A percentile compares a stretch with the other conserved stretches of the same genome.
Conservation (phyloP, 2,113 vertebrate species). For the Tupaia tana region DNA sequence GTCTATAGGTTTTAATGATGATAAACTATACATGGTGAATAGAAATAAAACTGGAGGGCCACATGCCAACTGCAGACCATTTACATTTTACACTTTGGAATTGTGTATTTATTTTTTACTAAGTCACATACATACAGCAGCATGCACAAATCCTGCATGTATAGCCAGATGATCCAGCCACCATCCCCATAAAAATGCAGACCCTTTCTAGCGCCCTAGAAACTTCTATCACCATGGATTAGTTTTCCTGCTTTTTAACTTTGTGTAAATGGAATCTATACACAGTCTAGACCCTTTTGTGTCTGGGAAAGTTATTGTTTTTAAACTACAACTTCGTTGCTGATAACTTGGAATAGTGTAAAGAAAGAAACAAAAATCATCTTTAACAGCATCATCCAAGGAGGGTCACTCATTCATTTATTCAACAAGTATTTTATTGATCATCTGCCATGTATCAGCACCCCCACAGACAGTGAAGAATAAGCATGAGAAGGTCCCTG, state of each 20-base stretch:
- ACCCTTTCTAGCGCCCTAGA: neutral
- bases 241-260: neutral
- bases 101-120: constrained; percentile 27
- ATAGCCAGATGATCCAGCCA: neutral
- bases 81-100: neutral
- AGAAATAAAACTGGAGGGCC: neutral
- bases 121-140: neutral
- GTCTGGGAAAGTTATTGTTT: neutral
- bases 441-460: neutral
- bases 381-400: neutral
- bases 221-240: neutral
- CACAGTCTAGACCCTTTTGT: neutral
- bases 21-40: neutral
- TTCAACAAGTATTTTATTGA: neutral
- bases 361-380: constrained; percentile 1
- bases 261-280: neutral
- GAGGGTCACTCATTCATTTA: neutral
- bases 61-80: neutral
- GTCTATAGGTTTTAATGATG: neutral
- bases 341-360: neutral
- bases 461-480: neutral
- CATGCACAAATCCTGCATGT: neutral
- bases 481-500: neutral
- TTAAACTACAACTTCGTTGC: neutral
- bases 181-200: neutral